These are phyloP conservation scores for Astur gentilis DNA, from an alignment of 2,113 vertebrate genomes.

Conservation along the genomic window DNA sequence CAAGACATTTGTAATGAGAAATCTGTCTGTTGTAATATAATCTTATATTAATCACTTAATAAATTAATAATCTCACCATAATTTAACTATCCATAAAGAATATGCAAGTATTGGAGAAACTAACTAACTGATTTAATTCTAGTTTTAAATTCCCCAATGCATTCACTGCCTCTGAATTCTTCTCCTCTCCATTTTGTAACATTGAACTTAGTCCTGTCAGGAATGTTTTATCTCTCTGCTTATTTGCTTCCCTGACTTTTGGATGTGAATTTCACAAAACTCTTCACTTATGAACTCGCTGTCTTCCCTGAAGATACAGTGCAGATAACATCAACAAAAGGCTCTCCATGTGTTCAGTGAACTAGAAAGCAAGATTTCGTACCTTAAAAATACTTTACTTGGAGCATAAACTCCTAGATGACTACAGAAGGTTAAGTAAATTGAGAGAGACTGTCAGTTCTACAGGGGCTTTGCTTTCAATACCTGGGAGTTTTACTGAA, in stretches of 20 bases:
- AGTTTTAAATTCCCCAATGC: not conserved
- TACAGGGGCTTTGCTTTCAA: not conserved
- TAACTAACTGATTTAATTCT: not conserved
- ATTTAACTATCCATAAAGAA: not conserved
- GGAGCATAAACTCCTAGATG: not conserved
- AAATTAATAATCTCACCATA: not conserved
- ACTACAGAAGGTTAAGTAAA: not conserved
- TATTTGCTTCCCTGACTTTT: not conserved
- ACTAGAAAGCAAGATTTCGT: not conserved
- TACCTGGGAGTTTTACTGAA: not conserved
- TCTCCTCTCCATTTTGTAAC: not conserved
- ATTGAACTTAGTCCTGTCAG: not conserved
- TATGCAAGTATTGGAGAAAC: not conserved
- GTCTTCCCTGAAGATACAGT: conserved; percentile 8
- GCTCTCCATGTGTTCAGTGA: not conserved
- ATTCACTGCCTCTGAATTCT: not conserved
- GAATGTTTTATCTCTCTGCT: not conserved
- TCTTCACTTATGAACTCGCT: not conserved
- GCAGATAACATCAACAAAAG: not conserved
- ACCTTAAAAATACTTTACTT: not conserved
- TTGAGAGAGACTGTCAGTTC: not conserved
- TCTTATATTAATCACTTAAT: not conserved
- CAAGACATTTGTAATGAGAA: not conserved
- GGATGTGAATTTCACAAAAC: not conserved
- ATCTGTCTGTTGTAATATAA: not conserved